phyloP scores from a whole-genome alignment of 2,888 invertebrate genomes.

The Rotaria macrura region DNA sequence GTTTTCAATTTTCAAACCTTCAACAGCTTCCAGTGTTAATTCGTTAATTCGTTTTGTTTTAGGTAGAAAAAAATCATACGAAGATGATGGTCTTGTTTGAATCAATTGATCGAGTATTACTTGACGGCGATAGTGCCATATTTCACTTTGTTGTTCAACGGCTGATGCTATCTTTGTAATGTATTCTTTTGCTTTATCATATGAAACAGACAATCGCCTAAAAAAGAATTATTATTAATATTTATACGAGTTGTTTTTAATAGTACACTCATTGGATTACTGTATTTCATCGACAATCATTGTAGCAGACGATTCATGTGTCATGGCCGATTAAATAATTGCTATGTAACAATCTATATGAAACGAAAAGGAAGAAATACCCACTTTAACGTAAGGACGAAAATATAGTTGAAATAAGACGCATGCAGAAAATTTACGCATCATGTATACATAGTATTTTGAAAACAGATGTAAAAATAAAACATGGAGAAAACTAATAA shows the following conservation, averaged over 20 bases:
- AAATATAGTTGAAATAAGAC: neutral
- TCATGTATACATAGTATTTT: neutral
- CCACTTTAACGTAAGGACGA: neutral
- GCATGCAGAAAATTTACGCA: neutral
- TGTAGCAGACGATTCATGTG: neutral
- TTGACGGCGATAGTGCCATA: constrained; percentile 1
- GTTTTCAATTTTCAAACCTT: neutral
- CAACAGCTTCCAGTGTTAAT: neutral
- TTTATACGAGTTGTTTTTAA: neutral
- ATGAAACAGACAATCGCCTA: neutral
- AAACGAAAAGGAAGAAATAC: neutral
- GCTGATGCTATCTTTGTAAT: neutral
- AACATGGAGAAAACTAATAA: neutral
- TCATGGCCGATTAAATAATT: neutral
- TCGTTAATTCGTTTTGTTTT: neutral
- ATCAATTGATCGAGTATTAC: neutral
- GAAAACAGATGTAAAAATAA: neutral
- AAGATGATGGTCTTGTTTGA: neutral
- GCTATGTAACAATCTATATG: neutral
- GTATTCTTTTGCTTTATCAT: neutral
- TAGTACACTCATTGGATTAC: neutral
- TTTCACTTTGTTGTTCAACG: neutral
- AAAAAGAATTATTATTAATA: neutral
- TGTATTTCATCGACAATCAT: neutral
- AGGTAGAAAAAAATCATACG: neutral